phyloP scores from a whole-genome alignment of 2,888 invertebrate species.

The Leptarthrus brevirostris region DNA sequence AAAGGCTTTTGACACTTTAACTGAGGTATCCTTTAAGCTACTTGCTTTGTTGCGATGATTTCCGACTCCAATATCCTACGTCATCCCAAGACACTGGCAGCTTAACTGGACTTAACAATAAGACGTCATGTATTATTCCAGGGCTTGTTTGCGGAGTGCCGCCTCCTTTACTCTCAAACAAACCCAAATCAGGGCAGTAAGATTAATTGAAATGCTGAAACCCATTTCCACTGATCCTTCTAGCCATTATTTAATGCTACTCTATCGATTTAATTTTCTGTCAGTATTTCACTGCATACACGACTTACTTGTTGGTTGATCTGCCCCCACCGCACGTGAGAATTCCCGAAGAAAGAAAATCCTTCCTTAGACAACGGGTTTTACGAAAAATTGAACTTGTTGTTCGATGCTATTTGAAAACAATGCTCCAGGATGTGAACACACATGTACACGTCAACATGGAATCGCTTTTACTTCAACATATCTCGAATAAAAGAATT shows the following conservation, averaged over 20 bases:
- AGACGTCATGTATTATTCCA: neutral
- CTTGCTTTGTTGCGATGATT: neutral
- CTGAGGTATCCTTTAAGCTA: neutral
- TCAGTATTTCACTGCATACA: neutral
- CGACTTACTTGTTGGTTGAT: neutral
- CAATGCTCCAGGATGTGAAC: neutral
- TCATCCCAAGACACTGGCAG: neutral
- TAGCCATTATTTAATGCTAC: neutral
- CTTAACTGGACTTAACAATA: neutral
- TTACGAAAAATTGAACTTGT: constrained; percentile 13
- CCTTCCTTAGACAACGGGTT: neutral
- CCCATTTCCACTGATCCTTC: neutral
- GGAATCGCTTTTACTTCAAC: neutral
- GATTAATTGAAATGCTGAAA: constrained; percentile 10
- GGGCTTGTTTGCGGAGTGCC: neutral
- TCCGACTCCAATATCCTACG: neutral
- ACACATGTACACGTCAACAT: neutral
- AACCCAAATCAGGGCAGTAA: neutral
- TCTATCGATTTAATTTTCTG: neutral
- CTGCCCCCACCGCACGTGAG: neutral
- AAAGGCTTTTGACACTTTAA: neutral
- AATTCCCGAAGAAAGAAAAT: neutral
- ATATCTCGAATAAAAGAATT: neutral
- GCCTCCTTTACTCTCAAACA: neutral
- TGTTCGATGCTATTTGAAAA: constrained; percentile 7